A percentile compares a stretch with the other conserved stretches of the same genome.
Conservation (phyloP, 2,113 vertebrate genomes). For the Anolis carolinensis region DNA sequence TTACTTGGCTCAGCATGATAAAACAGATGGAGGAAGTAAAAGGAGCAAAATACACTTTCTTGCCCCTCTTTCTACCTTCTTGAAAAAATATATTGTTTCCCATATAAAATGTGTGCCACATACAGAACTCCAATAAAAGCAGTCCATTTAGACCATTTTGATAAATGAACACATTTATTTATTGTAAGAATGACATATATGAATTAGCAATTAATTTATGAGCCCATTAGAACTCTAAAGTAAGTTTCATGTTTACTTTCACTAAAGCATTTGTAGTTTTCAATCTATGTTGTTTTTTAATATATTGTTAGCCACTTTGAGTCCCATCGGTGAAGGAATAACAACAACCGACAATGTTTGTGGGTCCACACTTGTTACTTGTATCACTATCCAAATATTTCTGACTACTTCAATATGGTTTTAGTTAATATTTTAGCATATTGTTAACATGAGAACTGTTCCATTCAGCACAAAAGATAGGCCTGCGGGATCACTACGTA, state of each 20-base stretch:
- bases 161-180: no score
- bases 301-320: no score
- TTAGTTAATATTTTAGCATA: background rate
- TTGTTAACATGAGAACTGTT: slow-evolving; percentile 13
- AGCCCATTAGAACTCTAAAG: no score
- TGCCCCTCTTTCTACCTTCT: background rate
- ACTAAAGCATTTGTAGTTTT: no score
- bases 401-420: background rate
- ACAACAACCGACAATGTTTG: background rate
- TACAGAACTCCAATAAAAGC: background rate
- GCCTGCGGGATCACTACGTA: slow-evolving; percentile 3
- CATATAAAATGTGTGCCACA: background rate
- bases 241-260: no score
- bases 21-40: background rate
- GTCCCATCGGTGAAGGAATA: no score
- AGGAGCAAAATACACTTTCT: background rate
- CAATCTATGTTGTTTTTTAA: no score
- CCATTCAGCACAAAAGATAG: background rate
- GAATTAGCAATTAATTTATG: no score
- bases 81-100: background rate
- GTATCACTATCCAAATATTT: background rate
- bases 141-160: no score
- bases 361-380: background rate
- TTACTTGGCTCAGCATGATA: background rate
- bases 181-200: no score